Evolutionary conservation across 2,113 vertebrate species (phyloP).

Genomic region (Ctenomys sociabilis): DNA sequence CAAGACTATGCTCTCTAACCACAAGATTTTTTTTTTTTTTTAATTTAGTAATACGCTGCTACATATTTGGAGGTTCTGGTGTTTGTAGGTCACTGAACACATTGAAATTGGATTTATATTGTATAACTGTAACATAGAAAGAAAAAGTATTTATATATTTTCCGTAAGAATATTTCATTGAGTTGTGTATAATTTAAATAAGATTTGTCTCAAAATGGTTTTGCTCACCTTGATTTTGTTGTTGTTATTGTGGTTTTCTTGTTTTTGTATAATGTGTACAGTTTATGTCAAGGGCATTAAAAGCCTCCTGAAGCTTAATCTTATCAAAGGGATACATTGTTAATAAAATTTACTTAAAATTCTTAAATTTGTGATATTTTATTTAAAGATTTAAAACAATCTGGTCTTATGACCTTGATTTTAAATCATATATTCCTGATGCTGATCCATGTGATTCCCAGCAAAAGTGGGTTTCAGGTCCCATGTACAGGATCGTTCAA

Average conservation of each 20-base stretch:
- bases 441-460: neutral
- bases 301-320: constrained; percentile 95
- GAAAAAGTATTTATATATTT: constrained; percentile 99
- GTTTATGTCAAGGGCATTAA: constrained; percentile 95
- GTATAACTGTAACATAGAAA: constrained; percentile 98
- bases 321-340: constrained; percentile 97
- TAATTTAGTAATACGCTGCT: constrained; percentile 89
- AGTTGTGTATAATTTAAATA: constrained; percentile 92
- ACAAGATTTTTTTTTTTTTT: constrained; percentile 68
- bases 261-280: constrained; percentile 95
- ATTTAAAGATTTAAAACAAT: constrained; percentile 48
- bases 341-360: constrained; percentile 94
- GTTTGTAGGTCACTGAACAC: constrained; percentile 93
- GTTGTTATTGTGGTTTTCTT: constrained; percentile 81
- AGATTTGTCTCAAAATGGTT: constrained; percentile 88
- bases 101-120: constrained; percentile 96
- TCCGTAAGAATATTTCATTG: constrained; percentile 97
- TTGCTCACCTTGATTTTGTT: constrained; percentile 90
- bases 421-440: neutral
- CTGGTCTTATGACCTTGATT: neutral
- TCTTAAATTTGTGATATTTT: constrained; percentile 72
- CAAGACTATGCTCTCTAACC: constrained; percentile 78
- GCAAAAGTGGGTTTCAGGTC: neutral
- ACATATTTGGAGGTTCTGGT: constrained; percentile 89
- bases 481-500: neutral